A percentile compares a stretch with the other conserved stretches of the same genome.
Conservation (phyloP, 2,888 invertebrate species). For the Acanthosepion lycidas region DNA sequence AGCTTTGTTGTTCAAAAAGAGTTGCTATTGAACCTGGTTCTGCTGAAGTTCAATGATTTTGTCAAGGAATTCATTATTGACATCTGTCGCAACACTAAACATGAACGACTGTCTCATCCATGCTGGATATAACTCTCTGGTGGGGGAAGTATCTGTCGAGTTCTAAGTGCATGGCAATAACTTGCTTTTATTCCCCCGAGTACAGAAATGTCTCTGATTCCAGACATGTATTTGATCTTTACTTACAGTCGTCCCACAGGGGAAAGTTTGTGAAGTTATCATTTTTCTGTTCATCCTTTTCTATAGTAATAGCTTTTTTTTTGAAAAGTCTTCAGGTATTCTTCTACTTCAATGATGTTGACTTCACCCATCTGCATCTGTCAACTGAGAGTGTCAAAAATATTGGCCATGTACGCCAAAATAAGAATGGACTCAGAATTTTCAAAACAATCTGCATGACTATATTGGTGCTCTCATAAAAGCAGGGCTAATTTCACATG, state of each 20-base stretch:
- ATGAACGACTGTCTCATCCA: background rate
- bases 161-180: constrained; percentile 42
- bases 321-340: background rate
- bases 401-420: background rate
- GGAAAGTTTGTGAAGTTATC: constrained; percentile 41
- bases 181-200: background rate
- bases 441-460: too few species aligned
- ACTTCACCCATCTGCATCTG: background rate
- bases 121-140: constrained; percentile 40
- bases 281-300: background rate
- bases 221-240: constrained; percentile 41
- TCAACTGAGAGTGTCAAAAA: background rate
- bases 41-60: too few species aligned
- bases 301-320: constrained; percentile 34
- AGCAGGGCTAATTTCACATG: too few species aligned
- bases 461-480: too few species aligned
- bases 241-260: constrained; percentile 39
- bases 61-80: background rate
- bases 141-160: background rate
- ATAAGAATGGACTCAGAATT: too few species aligned
- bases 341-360: constrained; percentile 13
- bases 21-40: background rate
- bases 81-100: constrained; percentile 37
- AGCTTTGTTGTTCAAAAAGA: background rate
- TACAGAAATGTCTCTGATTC: constrained; percentile 41